Base-by-base conservation (phyloP, 2,888 invertebrate genomes). In the Imbricaverruca yamaguchii region DNA sequence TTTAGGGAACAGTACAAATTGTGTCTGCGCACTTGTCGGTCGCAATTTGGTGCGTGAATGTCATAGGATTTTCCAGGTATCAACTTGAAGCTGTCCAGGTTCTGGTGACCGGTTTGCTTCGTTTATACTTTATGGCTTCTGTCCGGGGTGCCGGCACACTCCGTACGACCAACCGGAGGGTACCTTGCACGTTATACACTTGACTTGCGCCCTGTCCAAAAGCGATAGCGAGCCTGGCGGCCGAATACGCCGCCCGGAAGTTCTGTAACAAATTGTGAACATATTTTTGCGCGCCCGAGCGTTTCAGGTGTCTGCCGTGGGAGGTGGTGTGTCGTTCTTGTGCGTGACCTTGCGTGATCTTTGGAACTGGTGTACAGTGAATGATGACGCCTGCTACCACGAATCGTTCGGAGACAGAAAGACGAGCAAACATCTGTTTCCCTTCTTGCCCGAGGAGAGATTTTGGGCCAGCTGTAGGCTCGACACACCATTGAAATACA, bases 1-100 rank as follows among this genome's bases (percentile, higher is more conserved):
- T 74, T 74, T 74, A 74, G 74, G 74, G 74, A 74, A 74, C 74
- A 74, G 74, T 74, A 74, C 74, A 74, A 74, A 74, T 74, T 74
- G 74, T 74, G 74, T 74, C 74, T 61, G 74, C 74, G 74, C 21
- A 18, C 74, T 39, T 10, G 74, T 74, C 74, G 74, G 74, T 74
- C 55, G 74, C 74, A 55, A 74, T 55, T 74, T 74, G 74, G 55
- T 74, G 74, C 55, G 74, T 74, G 74, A 74, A 74, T 74, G 74
- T 74, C 74, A 53, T 74, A 74, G 74, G 74, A 74, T 74, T 74
- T 74, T 74, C 74, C 74, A 74, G 74, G 15, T 69, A 65, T 74
- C 55, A 53, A n/a, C 74, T 74, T 74, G 74, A 74, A 74, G 74
- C 74, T 15, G 2, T 53, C 6, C 74, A 53, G 74, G 74, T 74